Evolutionary conservation across 2,888 invertebrate genomes (phyloP).

Genomic region (Habrosyne pyritoides): DNA sequence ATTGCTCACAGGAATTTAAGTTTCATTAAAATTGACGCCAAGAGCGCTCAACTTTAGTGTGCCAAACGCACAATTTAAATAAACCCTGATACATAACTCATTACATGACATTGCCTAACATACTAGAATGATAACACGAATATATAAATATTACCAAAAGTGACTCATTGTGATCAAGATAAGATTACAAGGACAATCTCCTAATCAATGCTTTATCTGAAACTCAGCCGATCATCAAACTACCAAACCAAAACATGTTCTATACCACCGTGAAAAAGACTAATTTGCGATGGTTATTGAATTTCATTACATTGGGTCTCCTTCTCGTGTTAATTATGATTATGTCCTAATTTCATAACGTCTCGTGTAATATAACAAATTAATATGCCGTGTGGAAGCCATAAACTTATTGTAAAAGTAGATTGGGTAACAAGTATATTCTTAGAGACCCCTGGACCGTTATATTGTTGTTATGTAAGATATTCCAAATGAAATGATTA

Average conservation of each 20-base stretch:
- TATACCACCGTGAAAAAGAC: not conserved
- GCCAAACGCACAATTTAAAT: not conserved
- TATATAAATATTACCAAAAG: not conserved
- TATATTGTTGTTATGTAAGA: conserved; percentile 55
- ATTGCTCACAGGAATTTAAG: too few relatives aligned
- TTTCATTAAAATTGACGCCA: not conserved
- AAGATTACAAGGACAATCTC: not conserved
- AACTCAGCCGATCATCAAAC: not conserved
- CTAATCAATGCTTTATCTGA: not conserved
- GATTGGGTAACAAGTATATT: conserved; percentile 62
- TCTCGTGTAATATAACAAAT: conserved; percentile 36
- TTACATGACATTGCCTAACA: not conserved
- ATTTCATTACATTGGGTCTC: conserved; percentile 14
- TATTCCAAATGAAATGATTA: conserved; percentile 29
- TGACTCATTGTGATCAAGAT: not conserved
- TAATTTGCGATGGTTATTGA: not conserved
- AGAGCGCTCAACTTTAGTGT: not conserved
- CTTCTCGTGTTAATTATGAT: conserved; percentile 28
- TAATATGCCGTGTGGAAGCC: conserved; percentile 48
- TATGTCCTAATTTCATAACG: conserved; percentile 40
- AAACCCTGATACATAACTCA: not conserved
- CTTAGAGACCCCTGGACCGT: conserved; percentile 60
- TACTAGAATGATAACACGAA: not conserved
- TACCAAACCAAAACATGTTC: not conserved
- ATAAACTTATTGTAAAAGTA: conserved; percentile 51